These are phyloP conservation scores for Hyaena hyaena DNA, from an alignment of 2,113 vertebrate species.

Conservation along the genomic window DNA sequence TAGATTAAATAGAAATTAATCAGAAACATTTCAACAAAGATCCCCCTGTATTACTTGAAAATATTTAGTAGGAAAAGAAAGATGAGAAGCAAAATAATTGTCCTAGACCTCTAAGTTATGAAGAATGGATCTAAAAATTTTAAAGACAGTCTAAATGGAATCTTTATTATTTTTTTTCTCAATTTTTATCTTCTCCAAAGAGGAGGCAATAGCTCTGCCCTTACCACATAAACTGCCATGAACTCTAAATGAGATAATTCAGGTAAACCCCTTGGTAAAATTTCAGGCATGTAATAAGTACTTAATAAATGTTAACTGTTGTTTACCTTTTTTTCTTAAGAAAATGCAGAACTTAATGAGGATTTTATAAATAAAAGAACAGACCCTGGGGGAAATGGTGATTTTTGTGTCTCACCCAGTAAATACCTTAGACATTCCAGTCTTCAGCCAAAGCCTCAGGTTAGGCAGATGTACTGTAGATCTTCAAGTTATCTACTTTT, in stretches of 20 bases:
- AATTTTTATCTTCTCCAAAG: background rate
- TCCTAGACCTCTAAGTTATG: background rate
- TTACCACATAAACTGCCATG: background rate
- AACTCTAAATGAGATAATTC: background rate
- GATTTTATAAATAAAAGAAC: background rate
- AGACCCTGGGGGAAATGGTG: background rate
- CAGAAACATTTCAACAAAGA: background rate
- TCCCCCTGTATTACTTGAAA: background rate
- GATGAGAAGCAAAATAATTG: background rate
- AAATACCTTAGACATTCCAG: background rate
- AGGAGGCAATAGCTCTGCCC: background rate
- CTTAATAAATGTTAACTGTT: conserved; percentile 32
- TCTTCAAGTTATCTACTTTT: background rate
- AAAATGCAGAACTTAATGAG: background rate
- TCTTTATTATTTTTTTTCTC: background rate
- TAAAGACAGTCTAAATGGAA: background rate
- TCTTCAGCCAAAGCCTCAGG: background rate
- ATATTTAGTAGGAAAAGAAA: background rate
- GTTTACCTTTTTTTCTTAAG: background rate
- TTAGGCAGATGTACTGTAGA: background rate
- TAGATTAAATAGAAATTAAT: conserved; percentile 2
- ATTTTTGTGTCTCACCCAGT: background rate
- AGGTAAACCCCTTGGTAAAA: background rate
- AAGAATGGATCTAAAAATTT: background rate
- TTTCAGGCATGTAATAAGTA: background rate